These are phyloP conservation scores for Desmodus rotundus DNA, from an alignment of 2,113 vertebrate species.

Conservation along the genomic window DNA sequence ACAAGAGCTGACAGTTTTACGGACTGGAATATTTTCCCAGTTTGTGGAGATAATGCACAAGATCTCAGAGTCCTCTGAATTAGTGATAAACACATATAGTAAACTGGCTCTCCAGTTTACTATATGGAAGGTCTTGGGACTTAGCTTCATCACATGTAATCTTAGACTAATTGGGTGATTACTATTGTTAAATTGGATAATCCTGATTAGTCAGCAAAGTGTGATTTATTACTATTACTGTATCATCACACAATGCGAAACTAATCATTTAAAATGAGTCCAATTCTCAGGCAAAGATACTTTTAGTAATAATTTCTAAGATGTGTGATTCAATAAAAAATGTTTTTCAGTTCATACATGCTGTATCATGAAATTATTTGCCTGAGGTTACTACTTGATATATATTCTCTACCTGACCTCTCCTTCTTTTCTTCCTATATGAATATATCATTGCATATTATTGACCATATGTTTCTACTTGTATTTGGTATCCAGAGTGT, in stretches of 20 bases:
- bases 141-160: background rate
- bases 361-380: background rate
- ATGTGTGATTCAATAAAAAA: background rate
- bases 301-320: background rate
- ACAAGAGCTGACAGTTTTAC: background rate
- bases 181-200: background rate
- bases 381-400: background rate
- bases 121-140: background rate
- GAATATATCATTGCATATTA: background rate
- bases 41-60: background rate
- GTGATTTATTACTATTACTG: background rate
- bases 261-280: background rate
- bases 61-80: background rate
- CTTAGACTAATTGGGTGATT: background rate
- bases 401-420: background rate
- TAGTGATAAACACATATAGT: background rate
- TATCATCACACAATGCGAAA: background rate
- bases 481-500: background rate
- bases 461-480: conserved; percentile 16
- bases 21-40: background rate
- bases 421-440: background rate
- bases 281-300: background rate
- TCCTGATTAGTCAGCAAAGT: background rate
- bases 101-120: background rate
- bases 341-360: background rate